Evolutionary conservation across 2,888 invertebrate species (phyloP).

Genomic region (Cheilosia urbana): DNA sequence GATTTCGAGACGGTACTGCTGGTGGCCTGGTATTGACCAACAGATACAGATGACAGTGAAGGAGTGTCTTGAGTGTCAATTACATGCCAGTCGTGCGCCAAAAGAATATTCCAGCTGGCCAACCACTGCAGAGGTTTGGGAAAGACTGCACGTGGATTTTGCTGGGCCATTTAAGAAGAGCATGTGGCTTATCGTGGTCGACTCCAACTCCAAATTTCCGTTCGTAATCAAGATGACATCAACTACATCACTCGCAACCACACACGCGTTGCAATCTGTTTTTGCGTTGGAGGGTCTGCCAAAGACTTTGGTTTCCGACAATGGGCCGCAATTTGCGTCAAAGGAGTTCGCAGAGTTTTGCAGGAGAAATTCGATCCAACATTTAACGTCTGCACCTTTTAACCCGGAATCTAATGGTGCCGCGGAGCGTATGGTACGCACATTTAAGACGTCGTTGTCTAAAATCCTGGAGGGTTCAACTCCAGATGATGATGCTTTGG

Average conservation of each 20-base stretch:
- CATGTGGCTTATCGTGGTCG: too few relatives aligned
- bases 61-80: not conserved
- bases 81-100: not conserved
- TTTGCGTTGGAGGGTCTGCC: not conserved
- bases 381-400: conserved; percentile 11
- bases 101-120: conserved; percentile 31
- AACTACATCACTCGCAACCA: too few relatives aligned
- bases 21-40: not conserved
- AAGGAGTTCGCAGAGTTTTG: conserved; percentile 20
- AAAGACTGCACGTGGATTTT: conserved; percentile 30
- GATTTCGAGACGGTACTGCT: not conserved
- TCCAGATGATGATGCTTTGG: conserved; percentile 13
- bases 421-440: conserved; percentile 17
- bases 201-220: too few relatives aligned
- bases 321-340: conserved; percentile 9
- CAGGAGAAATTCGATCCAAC: conserved; percentile 16
- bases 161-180: conserved; percentile 29
- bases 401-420: conserved; percentile 21
- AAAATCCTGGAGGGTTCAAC: conserved; percentile 4
- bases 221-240: too few relatives aligned
- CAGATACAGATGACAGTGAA: conserved; percentile 21
- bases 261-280: too few relatives aligned
- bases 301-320: not conserved
- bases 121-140: conserved; percentile 30
- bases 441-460: conserved; percentile 21